Base-by-base conservation (phyloP, 1,140 invertebrate species). In the Physella acuta region DNA sequence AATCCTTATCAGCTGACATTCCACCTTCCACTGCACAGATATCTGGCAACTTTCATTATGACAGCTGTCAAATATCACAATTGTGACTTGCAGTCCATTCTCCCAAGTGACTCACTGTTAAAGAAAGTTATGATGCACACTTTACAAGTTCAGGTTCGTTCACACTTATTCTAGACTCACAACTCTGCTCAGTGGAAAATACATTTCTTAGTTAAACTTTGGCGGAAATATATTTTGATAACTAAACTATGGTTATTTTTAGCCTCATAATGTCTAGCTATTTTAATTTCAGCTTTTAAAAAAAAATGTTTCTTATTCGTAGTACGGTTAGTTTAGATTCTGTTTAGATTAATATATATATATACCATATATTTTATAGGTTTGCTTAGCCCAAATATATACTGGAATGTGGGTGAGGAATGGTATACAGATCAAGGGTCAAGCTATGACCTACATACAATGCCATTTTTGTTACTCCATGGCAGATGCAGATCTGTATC, bases 361-460 rank as follows among this genome's bases (percentile, higher is more conserved):
- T n/a, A n/a, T n/a, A n/a, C n/a, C n/a, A 28, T 36, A 24, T 69
- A 17, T 52, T 39, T 73, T 74, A 3, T 86, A 97, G 93, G 94
- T 93, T 67, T 91, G 93, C 0, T 95, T 97, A 85, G 94, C 96
- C 84, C 95, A 98, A 88, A 96, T 98, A 75, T 87, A 95, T 58
- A 92, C 91, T 76, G 93, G 93, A 17, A 89, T 97, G 77, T 98
- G 96, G 96, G 93, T 98, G 33, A 88, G 95, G 63, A 98, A 98
- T 86, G 97, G 96, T 0, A 87, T 97, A 0, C 96, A 98, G 88
- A 98, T 98, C 74, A 95, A 95, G 85, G 95, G 95, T 17, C 95
- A 98, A 86, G 95, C 95, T 4, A 98, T 98, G 94, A 98, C 96
- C 26, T 99, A 98, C 81, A 94, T 98, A 74, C 96, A 98, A 83